phyloP scores from a whole-genome alignment of 1,140 invertebrate genomes.

The Philaenus spumarius region DNA sequence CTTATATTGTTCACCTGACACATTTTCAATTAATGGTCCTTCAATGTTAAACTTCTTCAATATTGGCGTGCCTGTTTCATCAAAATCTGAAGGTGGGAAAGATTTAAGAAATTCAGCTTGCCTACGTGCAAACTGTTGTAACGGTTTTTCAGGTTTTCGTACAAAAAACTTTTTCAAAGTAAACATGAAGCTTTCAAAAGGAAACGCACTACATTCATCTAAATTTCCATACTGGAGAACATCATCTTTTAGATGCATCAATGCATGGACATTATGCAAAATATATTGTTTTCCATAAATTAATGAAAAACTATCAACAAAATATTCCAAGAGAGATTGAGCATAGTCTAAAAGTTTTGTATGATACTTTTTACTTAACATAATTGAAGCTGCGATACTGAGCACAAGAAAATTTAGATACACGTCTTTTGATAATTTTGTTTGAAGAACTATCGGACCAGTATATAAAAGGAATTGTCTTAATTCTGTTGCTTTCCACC shows the following conservation, averaged over 20 bases:
- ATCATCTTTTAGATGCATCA: too few species aligned
- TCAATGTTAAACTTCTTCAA: too few species aligned
- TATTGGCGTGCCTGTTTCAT: too few species aligned
- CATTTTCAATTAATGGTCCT: too few species aligned
- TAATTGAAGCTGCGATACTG: background rate
- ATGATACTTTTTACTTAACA: background rate
- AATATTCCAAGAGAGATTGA: background rate
- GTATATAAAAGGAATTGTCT: constrained; percentile 42
- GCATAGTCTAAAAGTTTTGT: background rate
- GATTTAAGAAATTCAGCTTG: too few species aligned
- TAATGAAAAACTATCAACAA: background rate
- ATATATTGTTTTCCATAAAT: constrained; percentile 13
- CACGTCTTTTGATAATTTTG: constrained; percentile 30
- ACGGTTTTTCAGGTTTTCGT: too few species aligned
- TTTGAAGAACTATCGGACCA: constrained; percentile 38
- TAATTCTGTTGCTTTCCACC: constrained; percentile 46
- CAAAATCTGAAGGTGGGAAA: too few species aligned
- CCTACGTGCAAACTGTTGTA: too few species aligned
- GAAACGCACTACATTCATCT: constrained; percentile 1
- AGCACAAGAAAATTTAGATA: constrained; percentile 40
- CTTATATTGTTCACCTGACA: too few species aligned
- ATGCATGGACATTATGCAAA: constrained; percentile 6
- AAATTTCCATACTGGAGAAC: background rate
- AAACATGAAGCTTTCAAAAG: too few species aligned
- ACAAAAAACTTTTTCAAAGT: too few species aligned